A percentile compares a stretch with the other conserved stretches of the same genome.
phyloP scores from a whole-genome alignment of 2,888 invertebrate species.

The Liopterus haemorrhoidalis region DNA sequence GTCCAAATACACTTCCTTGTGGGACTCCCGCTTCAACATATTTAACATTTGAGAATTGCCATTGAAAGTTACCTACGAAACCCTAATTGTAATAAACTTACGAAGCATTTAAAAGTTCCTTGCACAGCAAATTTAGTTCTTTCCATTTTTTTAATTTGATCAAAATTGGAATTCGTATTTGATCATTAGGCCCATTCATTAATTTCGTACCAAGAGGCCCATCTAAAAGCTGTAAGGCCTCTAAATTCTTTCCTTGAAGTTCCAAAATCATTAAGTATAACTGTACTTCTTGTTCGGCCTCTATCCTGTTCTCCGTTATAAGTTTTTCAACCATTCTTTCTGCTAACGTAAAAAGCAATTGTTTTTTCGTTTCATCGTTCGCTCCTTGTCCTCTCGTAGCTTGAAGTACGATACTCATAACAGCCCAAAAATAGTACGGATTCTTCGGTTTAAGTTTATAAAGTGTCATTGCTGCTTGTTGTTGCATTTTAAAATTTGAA shows the following conservation, averaged over 20 bases:
- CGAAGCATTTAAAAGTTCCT: slow-evolving; percentile 68
- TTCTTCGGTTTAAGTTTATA: slow-evolving; percentile 90
- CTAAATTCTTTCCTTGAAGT: slow-evolving; percentile 71
- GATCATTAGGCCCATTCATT: slow-evolving; percentile 61
- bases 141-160: slow-evolving; percentile 68
- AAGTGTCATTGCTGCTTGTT: slow-evolving; percentile 80
- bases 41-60: not conserved
- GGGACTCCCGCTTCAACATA: not conserved
- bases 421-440: slow-evolving; percentile 97
- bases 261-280: slow-evolving; percentile 85
- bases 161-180: slow-evolving; percentile 67
- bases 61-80: slow-evolving; percentile 27
- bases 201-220: slow-evolving; percentile 65
- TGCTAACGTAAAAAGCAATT: slow-evolving; percentile 77
- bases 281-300: slow-evolving; percentile 90
- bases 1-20: too few relatives aligned
- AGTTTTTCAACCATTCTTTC: slow-evolving; percentile 92
- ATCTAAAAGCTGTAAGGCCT: slow-evolving; percentile 74
- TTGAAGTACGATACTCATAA: slow-evolving; percentile 95
- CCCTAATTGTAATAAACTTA: slow-evolving; percentile 55
- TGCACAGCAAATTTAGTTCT: slow-evolving; percentile 67
- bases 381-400: slow-evolving; percentile 53
- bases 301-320: slow-evolving; percentile 78
- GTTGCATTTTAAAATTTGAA: slow-evolving; percentile 84
- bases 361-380: slow-evolving; percentile 53